phyloP scores from a whole-genome alignment of 2,888 invertebrate species.

The Apamea monoglypha region DNA sequence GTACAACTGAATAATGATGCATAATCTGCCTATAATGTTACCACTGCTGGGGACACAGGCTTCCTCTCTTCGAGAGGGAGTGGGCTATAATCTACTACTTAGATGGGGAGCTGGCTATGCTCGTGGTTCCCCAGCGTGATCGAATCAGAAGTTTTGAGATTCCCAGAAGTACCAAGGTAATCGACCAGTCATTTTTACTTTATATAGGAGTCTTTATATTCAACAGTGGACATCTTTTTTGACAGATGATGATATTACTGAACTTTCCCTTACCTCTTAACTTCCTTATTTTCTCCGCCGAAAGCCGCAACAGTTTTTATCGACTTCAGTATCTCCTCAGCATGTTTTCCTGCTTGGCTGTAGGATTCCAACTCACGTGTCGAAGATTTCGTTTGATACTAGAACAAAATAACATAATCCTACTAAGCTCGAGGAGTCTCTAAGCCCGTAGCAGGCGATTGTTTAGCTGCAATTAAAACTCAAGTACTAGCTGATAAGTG shows the following conservation, averaged over 20 bases:
- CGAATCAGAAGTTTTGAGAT: not conserved
- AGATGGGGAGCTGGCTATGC: no score
- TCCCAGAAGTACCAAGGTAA: not conserved
- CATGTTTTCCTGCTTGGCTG: slow-evolving; percentile 94
- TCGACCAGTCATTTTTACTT: not conserved
- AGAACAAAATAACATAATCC: slow-evolving; percentile 46
- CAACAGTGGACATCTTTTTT: not conserved
- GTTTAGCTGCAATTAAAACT: slow-evolving; percentile 24
- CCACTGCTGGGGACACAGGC: no score
- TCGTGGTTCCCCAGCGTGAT: not conserved
- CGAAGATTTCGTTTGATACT: slow-evolving; percentile 92
- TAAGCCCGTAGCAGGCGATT: slow-evolving; percentile 12
- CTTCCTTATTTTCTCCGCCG: slow-evolving; percentile 94
- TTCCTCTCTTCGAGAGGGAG: no score
- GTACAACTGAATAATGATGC: not conserved
- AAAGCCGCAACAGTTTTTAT: slow-evolving; percentile 94
- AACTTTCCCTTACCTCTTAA: slow-evolving; percentile 87
- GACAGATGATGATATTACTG: not conserved
- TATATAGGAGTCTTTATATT: not conserved
- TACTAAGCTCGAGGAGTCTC: slow-evolving; percentile 2
- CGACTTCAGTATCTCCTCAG: slow-evolving; percentile 94
- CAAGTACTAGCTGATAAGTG: slow-evolving; percentile 13
- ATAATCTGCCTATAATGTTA: no score
- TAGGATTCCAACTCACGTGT: slow-evolving; percentile 93
- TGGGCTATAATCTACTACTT: not conserved